Evolutionary conservation across 1,140 invertebrate species (phyloP), one percentile per base, ranked within the genome.

Genomic region (Papilio aristodemus): DNA sequence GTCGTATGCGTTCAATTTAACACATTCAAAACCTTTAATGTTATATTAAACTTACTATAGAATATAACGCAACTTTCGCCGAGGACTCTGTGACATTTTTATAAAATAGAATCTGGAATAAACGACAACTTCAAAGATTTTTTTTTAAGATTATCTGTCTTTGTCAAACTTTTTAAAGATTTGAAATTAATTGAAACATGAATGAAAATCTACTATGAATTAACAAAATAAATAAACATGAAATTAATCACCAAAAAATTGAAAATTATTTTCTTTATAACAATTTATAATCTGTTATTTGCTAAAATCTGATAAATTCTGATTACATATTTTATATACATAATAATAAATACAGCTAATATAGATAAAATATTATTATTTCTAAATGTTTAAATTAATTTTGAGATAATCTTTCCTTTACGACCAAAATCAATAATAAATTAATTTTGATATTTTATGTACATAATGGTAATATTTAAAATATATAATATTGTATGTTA

Each of bases 391-490:
- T 17, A 22, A 54, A 54, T 54, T 32, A 54, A 25, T 54, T 22
- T 54, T 4, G 10, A 32, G 27, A 32, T 32, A 36, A 66, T 43
- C 27, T 66, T 64, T 66, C 63, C 63, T 66, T 66, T 66, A 66
- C 63, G 41, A 66, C 63, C 63, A 66, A 66, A 66, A 66, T 66
- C 43, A 66, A 17, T 66, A 32, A 66, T 32, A 50, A 4, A 43
- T 4, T 66, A 66, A 14, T 19, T 37, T 66, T 50, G 14, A 41
- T 37, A 39, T 37, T 19, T 66, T 17, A n/a, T 66, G 63, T 66
- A 66, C 13, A 66, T 66, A 66, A 32, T 54, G 17, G 46, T 66
- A 66, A 13, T 32, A 32, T 17, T 36, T 43, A 43, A 63, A 39
- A 39, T 14, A 27, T 63, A 25, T 32, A 66, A 66, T 36, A 64